phyloP scores from a whole-genome alignment of 2,888 invertebrate genomes.

The Hypercompe scribonia region DNA sequence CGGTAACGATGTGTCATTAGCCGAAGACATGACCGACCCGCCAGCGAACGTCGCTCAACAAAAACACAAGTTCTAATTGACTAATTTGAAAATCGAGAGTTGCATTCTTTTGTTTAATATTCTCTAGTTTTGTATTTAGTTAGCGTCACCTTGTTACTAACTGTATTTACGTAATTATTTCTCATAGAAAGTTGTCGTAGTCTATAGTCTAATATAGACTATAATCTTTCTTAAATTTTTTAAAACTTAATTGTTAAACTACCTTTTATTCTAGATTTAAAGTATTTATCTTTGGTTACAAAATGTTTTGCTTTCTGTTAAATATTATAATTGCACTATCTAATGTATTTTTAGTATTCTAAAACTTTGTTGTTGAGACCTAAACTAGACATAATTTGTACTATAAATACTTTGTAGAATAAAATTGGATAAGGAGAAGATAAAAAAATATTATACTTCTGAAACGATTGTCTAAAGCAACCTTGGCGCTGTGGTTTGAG shows the following conservation, averaged over 20 bases:
- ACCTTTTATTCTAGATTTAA: not conserved
- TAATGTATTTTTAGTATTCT: not conserved
- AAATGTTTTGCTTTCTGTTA: not conserved
- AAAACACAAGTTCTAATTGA: slow-evolving; percentile 67
- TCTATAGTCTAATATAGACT: no score
- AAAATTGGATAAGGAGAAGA: not conserved
- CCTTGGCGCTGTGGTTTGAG: not conserved
- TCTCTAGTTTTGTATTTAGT: slow-evolving; percentile 20
- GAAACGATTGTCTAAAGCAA: no score
- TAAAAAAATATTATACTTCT: no score
- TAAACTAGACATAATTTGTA: not conserved
- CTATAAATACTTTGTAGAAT: not conserved
- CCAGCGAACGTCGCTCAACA: slow-evolving; percentile 51
- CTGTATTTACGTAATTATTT: not conserved
- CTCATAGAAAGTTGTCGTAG: slow-evolving; percentile 9
- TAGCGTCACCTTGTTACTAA: not conserved
- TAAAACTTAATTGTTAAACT: not conserved
- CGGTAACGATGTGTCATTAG: slow-evolving; percentile 82
- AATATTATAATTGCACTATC: not conserved
- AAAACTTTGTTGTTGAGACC: not conserved
- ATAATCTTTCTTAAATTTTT: no score
- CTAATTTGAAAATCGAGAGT: slow-evolving; percentile 64
- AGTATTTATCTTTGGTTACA: not conserved
- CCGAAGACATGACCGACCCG: slow-evolving; percentile 67
- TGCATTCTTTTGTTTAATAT: slow-evolving; percentile 47